Conservation (phyloP, 2,888 invertebrate species). For the Rhopalosiphum nymphaeae region DNA sequence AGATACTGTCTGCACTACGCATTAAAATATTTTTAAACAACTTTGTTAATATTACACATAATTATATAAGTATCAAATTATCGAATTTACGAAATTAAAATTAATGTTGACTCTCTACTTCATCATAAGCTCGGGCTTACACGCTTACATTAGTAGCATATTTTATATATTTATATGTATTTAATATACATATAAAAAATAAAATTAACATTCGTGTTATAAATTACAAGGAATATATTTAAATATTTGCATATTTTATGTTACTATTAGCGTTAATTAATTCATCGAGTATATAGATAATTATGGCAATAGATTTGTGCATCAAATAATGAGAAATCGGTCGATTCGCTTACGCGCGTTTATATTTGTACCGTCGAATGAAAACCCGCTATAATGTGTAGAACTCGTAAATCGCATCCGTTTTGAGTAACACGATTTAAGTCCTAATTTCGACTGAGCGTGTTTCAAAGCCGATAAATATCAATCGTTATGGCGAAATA, state of each 20-base stretch:
- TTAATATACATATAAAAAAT: too few species aligned
- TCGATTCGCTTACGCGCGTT: neutral
- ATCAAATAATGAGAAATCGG: neutral
- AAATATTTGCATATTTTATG: neutral
- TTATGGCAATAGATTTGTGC: neutral
- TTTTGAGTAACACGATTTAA: constrained; percentile 22
- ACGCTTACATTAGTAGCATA: too few species aligned
- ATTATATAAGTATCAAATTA: too few species aligned
- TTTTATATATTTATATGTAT: too few species aligned
- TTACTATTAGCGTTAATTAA: neutral
- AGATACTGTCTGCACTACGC: too few species aligned
- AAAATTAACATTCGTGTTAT: neutral
- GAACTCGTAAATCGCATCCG: constrained; percentile 24
- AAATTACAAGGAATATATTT: neutral
- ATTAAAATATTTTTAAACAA: too few species aligned
- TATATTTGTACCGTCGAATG: neutral
- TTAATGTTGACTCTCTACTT: too few species aligned
- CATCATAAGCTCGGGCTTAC: too few species aligned
- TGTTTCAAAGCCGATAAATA: constrained; percentile 28
- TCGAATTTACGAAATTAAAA: too few species aligned
- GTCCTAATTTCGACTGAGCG: constrained; percentile 18
- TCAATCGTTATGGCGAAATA: constrained; percentile 15
- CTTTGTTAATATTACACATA: too few species aligned
- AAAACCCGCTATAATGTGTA: neutral
- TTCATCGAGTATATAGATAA: neutral